A percentile compares a stretch with the other conserved stretches of the same genome.
phyloP scores from a whole-genome alignment of 2,797 vertebrate species.

The Urosaurus nigricauda region DNA sequence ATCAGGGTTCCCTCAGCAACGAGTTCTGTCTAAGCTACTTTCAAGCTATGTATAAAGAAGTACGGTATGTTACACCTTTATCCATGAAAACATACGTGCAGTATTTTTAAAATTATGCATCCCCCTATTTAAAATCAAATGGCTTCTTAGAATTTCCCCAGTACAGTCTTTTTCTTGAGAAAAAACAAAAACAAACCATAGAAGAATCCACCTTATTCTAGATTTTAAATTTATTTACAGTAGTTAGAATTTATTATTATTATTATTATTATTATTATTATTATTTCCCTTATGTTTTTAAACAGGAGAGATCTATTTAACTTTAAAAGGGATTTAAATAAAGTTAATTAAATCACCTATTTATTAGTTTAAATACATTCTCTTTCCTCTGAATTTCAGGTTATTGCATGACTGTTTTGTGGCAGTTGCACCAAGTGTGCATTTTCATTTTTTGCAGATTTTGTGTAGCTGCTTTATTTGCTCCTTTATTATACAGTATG shows the following conservation, averaged over 20 bases:
- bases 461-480: neutral
- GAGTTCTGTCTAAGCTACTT: neutral
- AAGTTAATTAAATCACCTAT: neutral
- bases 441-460: neutral
- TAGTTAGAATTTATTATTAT: neutral
- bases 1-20: too few relatives aligned
- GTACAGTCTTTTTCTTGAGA: neutral
- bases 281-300: neutral
- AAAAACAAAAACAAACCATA: neutral
- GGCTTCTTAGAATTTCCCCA: neutral
- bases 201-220: neutral
- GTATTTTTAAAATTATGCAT: neutral
- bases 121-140: neutral
- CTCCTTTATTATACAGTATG: conserved; percentile 3
- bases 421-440: neutral
- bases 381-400: neutral
- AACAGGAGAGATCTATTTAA: neutral
- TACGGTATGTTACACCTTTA: too few relatives aligned
- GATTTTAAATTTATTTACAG: neutral
- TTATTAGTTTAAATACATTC: neutral
- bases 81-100: neutral
- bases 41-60: neutral
- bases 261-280: neutral
- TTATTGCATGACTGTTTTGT: neutral
- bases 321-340: neutral